These are phyloP conservation scores for Bombus picipes DNA, from an alignment of 1,140 invertebrate species.

Conservation along the genomic window DNA sequence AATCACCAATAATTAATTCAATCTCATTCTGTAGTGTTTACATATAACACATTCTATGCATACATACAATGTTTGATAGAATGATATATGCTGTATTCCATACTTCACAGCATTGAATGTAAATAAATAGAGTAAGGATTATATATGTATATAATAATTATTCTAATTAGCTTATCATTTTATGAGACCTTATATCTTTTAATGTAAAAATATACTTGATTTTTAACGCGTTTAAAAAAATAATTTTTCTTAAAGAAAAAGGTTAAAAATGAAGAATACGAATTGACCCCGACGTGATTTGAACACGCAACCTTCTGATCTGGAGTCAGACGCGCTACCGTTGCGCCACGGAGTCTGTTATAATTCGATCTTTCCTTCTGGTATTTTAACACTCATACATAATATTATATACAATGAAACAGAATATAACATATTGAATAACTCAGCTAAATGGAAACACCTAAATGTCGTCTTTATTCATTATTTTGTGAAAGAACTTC, in stretches of 20 bases:
- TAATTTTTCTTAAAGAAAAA: background rate
- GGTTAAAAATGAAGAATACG: background rate
- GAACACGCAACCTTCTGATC: slow-evolving; percentile 99
- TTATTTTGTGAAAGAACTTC: too few relatives aligned
- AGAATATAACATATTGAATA: too few relatives aligned
- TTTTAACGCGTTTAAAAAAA: background rate
- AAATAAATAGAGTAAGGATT: background rate
- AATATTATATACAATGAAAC: too few relatives aligned
- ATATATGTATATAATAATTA: background rate
- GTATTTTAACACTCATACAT: accelerated
- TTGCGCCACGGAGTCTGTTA: slow-evolving; percentile 94
- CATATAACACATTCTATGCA: background rate
- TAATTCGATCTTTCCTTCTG: accelerated
- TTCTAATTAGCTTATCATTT: background rate
- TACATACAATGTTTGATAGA: background rate
- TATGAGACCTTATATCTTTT: background rate
- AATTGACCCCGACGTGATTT: slow-evolving; percentile 97
- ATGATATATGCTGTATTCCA: background rate
- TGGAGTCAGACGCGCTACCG: slow-evolving; percentile 99
- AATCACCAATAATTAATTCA: background rate
- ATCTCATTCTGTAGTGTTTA: background rate
- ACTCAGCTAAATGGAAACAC: too few relatives aligned
- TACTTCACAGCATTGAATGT: background rate
- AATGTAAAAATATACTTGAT: background rate
- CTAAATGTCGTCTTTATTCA: too few relatives aligned